Evolutionary conservation across 2,113 vertebrate genomes (phyloP).

Genomic region (Chiloscyllium plagiosum): DNA sequence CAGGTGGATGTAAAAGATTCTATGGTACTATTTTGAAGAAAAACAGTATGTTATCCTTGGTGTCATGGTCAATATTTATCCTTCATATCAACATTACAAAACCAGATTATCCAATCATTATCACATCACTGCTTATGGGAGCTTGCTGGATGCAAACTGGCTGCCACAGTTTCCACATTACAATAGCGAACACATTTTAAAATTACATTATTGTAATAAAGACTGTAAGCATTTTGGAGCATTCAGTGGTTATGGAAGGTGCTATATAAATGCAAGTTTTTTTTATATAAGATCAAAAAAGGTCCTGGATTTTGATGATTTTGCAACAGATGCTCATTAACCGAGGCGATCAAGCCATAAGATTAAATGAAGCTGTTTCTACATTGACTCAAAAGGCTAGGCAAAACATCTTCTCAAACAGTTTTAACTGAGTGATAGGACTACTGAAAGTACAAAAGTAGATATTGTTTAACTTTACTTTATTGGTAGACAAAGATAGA

Average conservation of each 20-base stretch:
- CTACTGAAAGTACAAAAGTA: constrained; percentile 38
- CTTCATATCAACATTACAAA: background rate
- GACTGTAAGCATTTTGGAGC: too few species aligned
- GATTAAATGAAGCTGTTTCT: constrained; percentile 39
- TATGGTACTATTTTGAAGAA: background rate
- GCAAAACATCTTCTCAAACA: constrained; percentile 6
- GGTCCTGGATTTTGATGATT: constrained; percentile 39
- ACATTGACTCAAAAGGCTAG: constrained; percentile 34
- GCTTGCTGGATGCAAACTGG: too few species aligned
- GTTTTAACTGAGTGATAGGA: constrained; percentile 40
- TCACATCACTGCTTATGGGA: background rate
- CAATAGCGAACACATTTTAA: too few species aligned
- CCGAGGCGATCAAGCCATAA: constrained; percentile 43
- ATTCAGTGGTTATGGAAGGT: too few species aligned
- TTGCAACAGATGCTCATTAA: constrained; percentile 36
- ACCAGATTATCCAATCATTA: background rate
- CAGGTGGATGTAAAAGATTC: background rate
- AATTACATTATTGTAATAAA: too few species aligned
- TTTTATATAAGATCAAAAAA: constrained; percentile 38
- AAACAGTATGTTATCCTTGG: background rate
- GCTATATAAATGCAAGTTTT: too few species aligned
- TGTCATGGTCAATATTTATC: background rate
- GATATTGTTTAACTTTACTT: constrained; percentile 39
- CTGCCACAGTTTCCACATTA: too few species aligned
- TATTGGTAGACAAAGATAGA: constrained; percentile 27